Evolutionary conservation across 2,113 vertebrate species (phyloP), one percentile per base, ranked within the genome.

Genomic region (Atherinomorus stipes): DNA sequence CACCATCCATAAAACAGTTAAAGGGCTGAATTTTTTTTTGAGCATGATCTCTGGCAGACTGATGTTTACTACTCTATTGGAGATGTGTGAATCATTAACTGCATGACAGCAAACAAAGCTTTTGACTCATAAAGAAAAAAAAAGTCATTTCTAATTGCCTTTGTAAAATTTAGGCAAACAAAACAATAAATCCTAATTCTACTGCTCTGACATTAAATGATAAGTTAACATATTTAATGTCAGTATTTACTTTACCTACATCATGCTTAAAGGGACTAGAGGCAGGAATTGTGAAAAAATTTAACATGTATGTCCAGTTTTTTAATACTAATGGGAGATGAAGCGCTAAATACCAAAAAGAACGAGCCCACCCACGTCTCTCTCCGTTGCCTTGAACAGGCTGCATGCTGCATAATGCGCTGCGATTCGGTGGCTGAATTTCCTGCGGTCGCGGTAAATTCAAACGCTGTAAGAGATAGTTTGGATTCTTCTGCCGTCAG

Each of bases 1-100:
- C 58, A 28, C 34, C 67, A 75, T 75, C 71, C 68, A 85, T 90
- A 83, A 81, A 71, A 56, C 4, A 11, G 21, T 54, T 76, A 18
- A 67, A 11, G 54, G 38, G 23, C 67, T 28, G 22, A 23, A 62
- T 22, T 40, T 71, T 64, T n/a, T 66, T 60, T 77, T 54, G 76
- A 74, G 80, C 40, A 19, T 58, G 64, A 81, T 78, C 28, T 74
- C 19, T 18, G 16, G 63, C 28, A 51, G 54, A 53, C 40, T 71
- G 23, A 65, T 68, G n/a, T 21, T 66, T 61, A 44, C 54, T 38
- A 9, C 84, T 76, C 63, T 49, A 38, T 10, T 40, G 23, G 31
- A 11, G 7, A 61, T 28, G 1, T 70, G 50, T 71, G 42, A 83
- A 70, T 44, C 21, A 58, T 76, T 70, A 61, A 57, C 34, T 18